phyloP scores from a whole-genome alignment of 2,888 invertebrate genomes.

The Andrena haemorrhoa region DNA sequence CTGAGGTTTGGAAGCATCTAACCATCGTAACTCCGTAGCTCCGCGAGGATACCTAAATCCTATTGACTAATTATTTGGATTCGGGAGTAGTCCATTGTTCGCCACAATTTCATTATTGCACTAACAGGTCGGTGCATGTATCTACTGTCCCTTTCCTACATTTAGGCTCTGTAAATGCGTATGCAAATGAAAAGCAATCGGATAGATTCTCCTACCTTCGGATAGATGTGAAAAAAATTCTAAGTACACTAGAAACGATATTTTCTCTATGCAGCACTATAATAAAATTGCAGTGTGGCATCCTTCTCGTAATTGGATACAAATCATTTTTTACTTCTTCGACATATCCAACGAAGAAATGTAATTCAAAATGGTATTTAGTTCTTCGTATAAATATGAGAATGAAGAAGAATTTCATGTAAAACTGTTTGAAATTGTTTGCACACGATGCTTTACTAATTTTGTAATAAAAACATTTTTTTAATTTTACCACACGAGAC shows the following conservation, averaged over 20 bases:
- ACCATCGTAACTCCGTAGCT: constrained; percentile 9
- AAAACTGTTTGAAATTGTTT: neutral
- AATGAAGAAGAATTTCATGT: neutral
- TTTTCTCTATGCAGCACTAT: too few species aligned
- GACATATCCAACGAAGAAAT: neutral
- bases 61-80: constrained; percentile 48
- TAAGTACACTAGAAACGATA: neutral
- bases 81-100: constrained; percentile 22
- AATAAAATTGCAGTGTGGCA: neutral
- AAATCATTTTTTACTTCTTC: neutral
- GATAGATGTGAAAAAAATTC: too few species aligned
- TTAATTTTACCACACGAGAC: too few species aligned
- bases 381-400: neutral
- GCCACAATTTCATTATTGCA: constrained; percentile 37
- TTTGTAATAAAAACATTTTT: too few species aligned
- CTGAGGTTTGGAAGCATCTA: constrained; percentile 13
- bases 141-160: neutral
- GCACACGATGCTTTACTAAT: too few species aligned
- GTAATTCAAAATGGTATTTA: neutral
- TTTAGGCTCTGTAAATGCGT: neutral
- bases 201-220: too few species aligned
- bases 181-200: neutral
- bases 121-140: constrained; percentile 4
- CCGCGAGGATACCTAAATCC: constrained; percentile 41
- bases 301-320: neutral